These are phyloP conservation scores for Toxostoma redivivum DNA, from an alignment of 2,113 vertebrate genomes.

Conservation along the genomic window DNA sequence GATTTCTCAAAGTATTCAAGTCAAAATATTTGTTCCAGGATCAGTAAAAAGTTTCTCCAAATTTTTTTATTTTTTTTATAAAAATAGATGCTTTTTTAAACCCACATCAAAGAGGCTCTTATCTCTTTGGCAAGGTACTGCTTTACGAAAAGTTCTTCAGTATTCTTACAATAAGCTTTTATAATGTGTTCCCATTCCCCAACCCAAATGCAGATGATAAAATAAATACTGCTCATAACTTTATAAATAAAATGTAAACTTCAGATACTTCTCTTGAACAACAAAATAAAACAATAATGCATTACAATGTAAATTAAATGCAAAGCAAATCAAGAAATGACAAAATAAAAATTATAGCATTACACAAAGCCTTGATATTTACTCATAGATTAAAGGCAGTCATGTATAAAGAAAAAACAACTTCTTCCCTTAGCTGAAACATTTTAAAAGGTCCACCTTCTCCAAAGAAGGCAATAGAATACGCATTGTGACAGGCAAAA, in stretches of 20 bases:
- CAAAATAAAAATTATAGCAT: slow-evolving; percentile 38
- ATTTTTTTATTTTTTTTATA: slow-evolving; percentile 89
- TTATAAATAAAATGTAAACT: slow-evolving; percentile 82
- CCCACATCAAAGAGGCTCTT: slow-evolving; percentile 99
- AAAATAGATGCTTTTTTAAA: slow-evolving; percentile 99
- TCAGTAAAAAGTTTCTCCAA: slow-evolving; percentile 99
- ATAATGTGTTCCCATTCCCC: slow-evolving; percentile 86
- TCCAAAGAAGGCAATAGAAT: slow-evolving; percentile 88
- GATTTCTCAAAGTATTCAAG: slow-evolving; percentile 99
- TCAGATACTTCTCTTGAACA: slow-evolving; percentile 76
- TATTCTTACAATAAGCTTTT: slow-evolving; percentile 96
- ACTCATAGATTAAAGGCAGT: slow-evolving; percentile 83
- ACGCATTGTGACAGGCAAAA: slow-evolving; percentile 83
- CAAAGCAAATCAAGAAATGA: slow-evolving; percentile 77
- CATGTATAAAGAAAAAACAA: slow-evolving; percentile 75
- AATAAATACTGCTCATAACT: slow-evolving; percentile 82
- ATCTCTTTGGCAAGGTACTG: slow-evolving; percentile 99
- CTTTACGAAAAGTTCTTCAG: slow-evolving; percentile 95
- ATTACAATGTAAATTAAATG: slow-evolving; percentile 77
- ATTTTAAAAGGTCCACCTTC: slow-evolving; percentile 86
- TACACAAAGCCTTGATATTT: slow-evolving; percentile 84
- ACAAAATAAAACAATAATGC: slow-evolving; percentile 72
- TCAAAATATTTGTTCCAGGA: slow-evolving; percentile 99
- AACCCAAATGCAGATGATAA: slow-evolving; percentile 84
- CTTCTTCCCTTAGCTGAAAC: slow-evolving; percentile 83